Base-by-base conservation (phyloP, 1,140 invertebrate species). In the Drosophila sulfurigaster region DNA sequence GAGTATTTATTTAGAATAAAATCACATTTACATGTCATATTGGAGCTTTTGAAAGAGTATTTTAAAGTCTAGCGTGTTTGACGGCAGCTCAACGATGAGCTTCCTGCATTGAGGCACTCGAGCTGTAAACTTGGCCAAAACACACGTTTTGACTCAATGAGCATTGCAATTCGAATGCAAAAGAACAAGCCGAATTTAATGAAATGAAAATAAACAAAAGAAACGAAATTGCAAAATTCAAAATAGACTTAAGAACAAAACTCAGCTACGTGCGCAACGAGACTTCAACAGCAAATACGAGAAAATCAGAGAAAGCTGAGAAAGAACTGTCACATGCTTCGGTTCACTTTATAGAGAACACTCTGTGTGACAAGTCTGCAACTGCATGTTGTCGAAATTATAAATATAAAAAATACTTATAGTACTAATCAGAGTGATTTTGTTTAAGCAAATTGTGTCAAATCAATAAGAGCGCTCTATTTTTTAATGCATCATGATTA, bases 121-220 rank as follows among this genome's bases (percentile, higher is more conserved):
- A 11, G 5, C 38, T 20, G 32, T 51, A 15, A 63, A 70, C 49
- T 75, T 62, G 57, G 64, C 49, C 35, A 30, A 58, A 72, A 63
- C 60, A 71, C 82, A 87, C 82, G 82, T 87, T 83, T 78, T 20
- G 52, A 80, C 79, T 87, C 69, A 70, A 70, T 62, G 45, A 20
- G 11, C 15, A 45, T n/a, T 35, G 49, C 46, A 48, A 16, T 48
- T 35, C 11, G 41, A 48, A 64, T 56, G 68, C 68, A 64, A 62
- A 32, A 54, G 43, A 46, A 75, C 30, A 73, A 70, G 67, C 60
- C 57, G 54, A 57, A 57, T 57, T 41, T 41, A 57, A 41, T 57
- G 35, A 41, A 48, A 56, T 30, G 66, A 78, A 62, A 68, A 57
- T 52, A 58, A 77, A 65, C 59, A 13, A 51, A 77, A 41, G 49